Base-by-base conservation (phyloP, 2,888 invertebrate species). In the Oxyscelio sp. region DNA sequence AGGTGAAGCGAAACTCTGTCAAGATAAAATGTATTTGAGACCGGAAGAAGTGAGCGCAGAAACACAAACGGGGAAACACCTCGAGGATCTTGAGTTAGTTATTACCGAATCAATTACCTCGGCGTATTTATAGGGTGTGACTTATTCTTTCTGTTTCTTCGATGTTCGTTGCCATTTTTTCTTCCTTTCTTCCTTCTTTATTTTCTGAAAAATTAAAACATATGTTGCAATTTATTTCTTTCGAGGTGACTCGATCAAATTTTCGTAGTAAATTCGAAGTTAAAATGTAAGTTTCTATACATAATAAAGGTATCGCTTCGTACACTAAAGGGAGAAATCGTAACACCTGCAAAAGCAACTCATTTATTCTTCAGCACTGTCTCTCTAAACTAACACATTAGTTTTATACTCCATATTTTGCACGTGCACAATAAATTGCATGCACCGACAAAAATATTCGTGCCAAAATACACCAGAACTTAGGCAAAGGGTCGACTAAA, bases 21-120 rank as follows among this genome's bases (percentile, higher is more conserved):
- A 38, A 52, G 85, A 85, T 86, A 80, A 85, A 84, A 83, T 65
- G 82, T 78, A 24, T 68, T 68, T 22, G 81, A 65, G 75, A 54
- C 66, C 71, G 75, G 82, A 70, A 82, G 79, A 63, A 50, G 61
- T 21, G 17, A 65, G 45, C 27, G 61, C 52, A 75, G 66, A 66
- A 50, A 78, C 45, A 78, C 66, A 83, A 65, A 56, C 56, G 81
- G 82, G 40, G 73, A 70, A 80, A 71, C 27, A 27, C 79, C 50
- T 68, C 52, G 52, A 40, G 50, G 66, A 63, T 79, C 65, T 87
- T 92, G 93, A 93, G 93, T 93, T 93, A 93, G 93, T 93, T 93
- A 93, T 93, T 93, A 93, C 93, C 89, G 93, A 93, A 93, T 92
- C 93, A 93, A 93, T 93, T 92, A 93, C 93, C 90, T 89, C 89